Percentiles rank a stretch among this genome's conserved stretches.
Evolutionary conservation across 1,140 invertebrate species (phyloP).

Genomic region (Oryctes rhinoceros): DNA sequence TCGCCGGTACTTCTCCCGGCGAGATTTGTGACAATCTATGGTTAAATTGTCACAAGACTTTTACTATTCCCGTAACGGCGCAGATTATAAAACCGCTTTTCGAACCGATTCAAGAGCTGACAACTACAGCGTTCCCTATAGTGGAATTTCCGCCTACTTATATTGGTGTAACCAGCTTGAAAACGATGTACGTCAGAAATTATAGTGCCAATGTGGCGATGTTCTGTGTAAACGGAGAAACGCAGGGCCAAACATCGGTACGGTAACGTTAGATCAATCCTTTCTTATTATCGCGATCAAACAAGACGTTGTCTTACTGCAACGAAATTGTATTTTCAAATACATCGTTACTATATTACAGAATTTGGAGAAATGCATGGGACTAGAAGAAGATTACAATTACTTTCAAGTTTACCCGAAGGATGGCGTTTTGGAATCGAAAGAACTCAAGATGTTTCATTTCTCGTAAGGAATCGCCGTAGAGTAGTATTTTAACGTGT

Average conservation of each 20-base stretch:
- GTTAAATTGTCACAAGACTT: neutral
- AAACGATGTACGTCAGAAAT: neutral
- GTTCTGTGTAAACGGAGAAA: neutral
- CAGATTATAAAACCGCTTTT: neutral
- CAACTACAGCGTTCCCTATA: neutral
- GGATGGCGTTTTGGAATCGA: neutral
- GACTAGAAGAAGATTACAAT: neutral
- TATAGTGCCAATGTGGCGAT: neutral
- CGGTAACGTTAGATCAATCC: no score
- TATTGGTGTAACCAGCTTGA: neutral
- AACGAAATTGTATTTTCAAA: no score
- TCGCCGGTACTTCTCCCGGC: neutral
- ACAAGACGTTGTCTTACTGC: no score
- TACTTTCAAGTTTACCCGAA: neutral
- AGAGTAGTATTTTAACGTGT: no score
- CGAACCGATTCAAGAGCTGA: neutral
- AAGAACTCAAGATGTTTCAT: neutral
- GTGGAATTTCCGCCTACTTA: neutral
- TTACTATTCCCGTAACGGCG: neutral
- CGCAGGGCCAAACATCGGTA: neutral
- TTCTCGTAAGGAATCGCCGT: neutral
- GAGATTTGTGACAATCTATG: neutral
- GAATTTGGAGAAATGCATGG: no score
- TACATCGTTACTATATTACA: no score
- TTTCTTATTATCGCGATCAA: no score